Percentiles rank a stretch among this genome's conserved stretches.
Conservation (phyloP, 2,888 invertebrate genomes). For the Sinhomidia bicolor region DNA sequence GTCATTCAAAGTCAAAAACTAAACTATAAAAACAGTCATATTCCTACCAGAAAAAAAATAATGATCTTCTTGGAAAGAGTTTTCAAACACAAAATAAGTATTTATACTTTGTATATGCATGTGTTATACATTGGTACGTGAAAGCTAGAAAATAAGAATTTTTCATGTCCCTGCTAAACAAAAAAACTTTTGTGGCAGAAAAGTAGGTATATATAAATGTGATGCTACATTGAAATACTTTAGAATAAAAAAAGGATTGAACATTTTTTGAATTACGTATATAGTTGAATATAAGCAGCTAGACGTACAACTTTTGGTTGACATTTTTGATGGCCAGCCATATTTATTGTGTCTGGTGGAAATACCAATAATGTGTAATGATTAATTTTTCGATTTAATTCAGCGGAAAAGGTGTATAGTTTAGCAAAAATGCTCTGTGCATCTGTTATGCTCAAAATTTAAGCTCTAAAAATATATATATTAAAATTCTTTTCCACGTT, state of each 20-base stretch:
- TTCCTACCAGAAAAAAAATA: not conserved
- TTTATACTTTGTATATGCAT: too few relatives aligned
- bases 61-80: not conserved
- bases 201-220: too few relatives aligned
- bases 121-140: too few relatives aligned
- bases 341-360: not conserved
- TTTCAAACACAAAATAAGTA: not conserved
- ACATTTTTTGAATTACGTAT: not conserved
- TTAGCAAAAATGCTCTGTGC: too few relatives aligned
- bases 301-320: too few relatives aligned
- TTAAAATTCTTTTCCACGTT: too few relatives aligned
- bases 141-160: not conserved
- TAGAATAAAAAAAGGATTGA: not conserved
- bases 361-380: not conserved
- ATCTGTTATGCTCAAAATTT: too few relatives aligned
- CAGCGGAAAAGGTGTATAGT: too few relatives aligned
- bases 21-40: not conserved
- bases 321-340: too few relatives aligned
- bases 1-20: conserved; percentile 34
- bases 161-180: not conserved
- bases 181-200: not conserved
- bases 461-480: too few relatives aligned
- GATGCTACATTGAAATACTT: not conserved
- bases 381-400: too few relatives aligned
- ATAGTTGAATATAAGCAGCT: not conserved